Conservation (phyloP, 2,888 invertebrate species). For the Caenorhabditis auriculariae region DNA sequence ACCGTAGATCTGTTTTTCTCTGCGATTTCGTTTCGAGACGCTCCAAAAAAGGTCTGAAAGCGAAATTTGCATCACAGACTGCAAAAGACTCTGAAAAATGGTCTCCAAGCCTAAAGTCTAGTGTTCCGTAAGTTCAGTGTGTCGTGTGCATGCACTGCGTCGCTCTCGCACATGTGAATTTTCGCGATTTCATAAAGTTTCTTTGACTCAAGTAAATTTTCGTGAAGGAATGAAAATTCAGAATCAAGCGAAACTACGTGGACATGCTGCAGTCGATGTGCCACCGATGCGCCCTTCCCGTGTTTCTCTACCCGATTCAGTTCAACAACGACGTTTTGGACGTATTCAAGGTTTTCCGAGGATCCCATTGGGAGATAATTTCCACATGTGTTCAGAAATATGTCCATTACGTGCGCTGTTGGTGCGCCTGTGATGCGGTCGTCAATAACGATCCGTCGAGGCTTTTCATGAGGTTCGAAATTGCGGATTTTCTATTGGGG, state of each 20-base stretch:
- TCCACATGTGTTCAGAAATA: slow-evolving; percentile 22
- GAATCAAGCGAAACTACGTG: slow-evolving; percentile 28
- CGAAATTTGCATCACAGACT: too few relatives aligned
- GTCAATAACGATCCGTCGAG: slow-evolving; percentile 9
- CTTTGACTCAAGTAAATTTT: too few relatives aligned
- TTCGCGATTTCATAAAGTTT: too few relatives aligned
- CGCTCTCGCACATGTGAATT: too few relatives aligned
- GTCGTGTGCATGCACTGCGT: too few relatives aligned
- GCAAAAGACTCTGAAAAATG: too few relatives aligned
- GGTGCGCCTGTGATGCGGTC: slow-evolving; percentile 23
- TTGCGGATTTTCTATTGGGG: background rate
- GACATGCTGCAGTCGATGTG: slow-evolving; percentile 20
- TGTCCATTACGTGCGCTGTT: slow-evolving; percentile 32
- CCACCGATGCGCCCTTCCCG: slow-evolving; percentile 18
- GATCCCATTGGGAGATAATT: background rate
- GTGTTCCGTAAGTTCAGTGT: too few relatives aligned
- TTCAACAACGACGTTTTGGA: slow-evolving; percentile 23
- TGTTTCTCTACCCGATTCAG: slow-evolving; percentile 23
- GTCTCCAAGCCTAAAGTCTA: too few relatives aligned
- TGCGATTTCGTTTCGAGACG: too few relatives aligned
- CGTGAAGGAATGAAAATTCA: too few relatives aligned
- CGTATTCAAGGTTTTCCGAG: slow-evolving; percentile 36
- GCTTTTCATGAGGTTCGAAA: slow-evolving; percentile 7
- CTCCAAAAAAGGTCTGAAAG: too few relatives aligned
- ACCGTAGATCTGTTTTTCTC: too few relatives aligned